phyloP scores from a whole-genome alignment of 2,113 vertebrate genomes.

The Struthidea cinerea region DNA sequence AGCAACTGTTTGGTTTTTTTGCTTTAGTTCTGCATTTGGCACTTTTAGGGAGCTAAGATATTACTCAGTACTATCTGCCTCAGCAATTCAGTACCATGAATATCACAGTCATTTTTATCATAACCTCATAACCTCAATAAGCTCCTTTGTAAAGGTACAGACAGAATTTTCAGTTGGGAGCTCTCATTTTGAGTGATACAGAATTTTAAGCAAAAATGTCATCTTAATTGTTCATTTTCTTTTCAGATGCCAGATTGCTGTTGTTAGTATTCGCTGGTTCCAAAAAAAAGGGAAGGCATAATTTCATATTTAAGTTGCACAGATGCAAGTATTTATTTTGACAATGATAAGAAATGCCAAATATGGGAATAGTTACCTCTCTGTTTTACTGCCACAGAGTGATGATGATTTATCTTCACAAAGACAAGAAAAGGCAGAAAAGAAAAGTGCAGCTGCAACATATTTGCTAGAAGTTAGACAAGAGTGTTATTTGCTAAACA shows the following conservation, averaged over 20 bases:
- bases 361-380: conserved; percentile 20
- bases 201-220: neutral
- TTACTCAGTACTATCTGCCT: neutral
- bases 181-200: neutral
- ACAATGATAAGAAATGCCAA: conserved; percentile 13
- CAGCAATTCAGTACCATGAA: neutral
- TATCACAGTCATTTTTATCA: neutral
- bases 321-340: conserved; percentile 43
- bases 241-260: neutral
- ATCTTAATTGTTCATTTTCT: neutral
- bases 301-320: conserved; percentile 24
- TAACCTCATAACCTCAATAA: neutral
- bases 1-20: neutral
- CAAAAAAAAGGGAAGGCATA: neutral
- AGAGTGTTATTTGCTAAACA: conserved; percentile 21
- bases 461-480: conserved; percentile 26
- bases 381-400: neutral
- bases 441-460: conserved; percentile 48
- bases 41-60: neutral
- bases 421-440: conserved; percentile 25
- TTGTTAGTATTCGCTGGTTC: neutral
- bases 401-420: conserved; percentile 44
- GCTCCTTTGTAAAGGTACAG: neutral
- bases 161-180: neutral
- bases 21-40: neutral